These are phyloP conservation scores for Sporophila hypoxantha DNA, from an alignment of 2,113 vertebrate species.

Conservation along the genomic window DNA sequence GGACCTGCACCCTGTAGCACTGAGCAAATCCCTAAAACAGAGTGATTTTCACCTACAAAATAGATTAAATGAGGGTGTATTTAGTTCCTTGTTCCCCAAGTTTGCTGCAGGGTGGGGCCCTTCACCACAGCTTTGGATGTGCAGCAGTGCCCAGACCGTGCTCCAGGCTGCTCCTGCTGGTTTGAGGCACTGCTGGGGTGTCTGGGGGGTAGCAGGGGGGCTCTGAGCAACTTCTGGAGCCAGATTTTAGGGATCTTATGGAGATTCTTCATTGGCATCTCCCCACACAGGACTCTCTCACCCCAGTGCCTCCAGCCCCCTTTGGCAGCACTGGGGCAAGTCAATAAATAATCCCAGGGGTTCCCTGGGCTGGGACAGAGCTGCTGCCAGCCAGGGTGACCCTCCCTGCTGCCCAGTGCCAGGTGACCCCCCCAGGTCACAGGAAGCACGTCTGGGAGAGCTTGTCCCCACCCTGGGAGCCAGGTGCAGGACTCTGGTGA, in stretches of 20 bases:
- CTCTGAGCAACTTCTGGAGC: not conserved
- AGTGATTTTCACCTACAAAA: not conserved
- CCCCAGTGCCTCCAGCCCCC: too few relatives aligned
- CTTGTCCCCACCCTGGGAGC: too few relatives aligned
- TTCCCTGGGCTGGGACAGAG: accelerated
- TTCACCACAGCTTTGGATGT: not conserved
- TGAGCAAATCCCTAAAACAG: not conserved
- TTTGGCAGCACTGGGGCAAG: not conserved
- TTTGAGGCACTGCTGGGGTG: not conserved
- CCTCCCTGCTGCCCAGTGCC: not conserved
- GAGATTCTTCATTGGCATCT: not conserved
- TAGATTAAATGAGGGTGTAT: not conserved
- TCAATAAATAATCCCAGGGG: not conserved
- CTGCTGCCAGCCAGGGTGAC: not conserved
- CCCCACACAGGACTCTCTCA: not conserved
- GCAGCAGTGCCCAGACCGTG: not conserved
- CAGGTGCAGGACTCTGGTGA: not conserved
- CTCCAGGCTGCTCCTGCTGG: not conserved
- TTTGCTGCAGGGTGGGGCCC: not conserved
- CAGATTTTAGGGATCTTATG: not conserved
- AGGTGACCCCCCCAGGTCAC: accelerated
- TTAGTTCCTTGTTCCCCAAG: not conserved
- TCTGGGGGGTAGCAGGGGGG: not conserved
- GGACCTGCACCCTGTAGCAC: not conserved
- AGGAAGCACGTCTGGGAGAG: too few relatives aligned